A percentile compares a stretch with the other conserved stretches of the same genome.
Evolutionary conservation across 2,113 vertebrate species (phyloP).

Genomic region (Sphaerodactylus townsendi): DNA sequence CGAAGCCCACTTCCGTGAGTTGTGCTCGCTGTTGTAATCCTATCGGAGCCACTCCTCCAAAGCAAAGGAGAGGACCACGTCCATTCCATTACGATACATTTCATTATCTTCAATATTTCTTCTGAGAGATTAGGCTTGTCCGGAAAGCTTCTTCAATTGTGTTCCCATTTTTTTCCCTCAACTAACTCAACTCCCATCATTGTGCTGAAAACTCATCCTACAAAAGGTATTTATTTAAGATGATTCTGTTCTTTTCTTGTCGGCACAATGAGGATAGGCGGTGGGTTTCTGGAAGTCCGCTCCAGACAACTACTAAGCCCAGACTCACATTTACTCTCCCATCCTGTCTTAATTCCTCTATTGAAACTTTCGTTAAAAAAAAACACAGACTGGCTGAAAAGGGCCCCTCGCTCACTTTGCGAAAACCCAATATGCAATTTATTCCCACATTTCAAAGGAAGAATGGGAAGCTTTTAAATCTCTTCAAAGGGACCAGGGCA

Average conservation of each 20-base stretch:
- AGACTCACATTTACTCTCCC: constrained; percentile 56
- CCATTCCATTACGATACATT: constrained; percentile 41
- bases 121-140: constrained; percentile 58
- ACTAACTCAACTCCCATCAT: constrained; percentile 55
- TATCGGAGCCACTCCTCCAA: constrained; percentile 55
- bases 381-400: constrained; percentile 58
- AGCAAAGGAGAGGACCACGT: constrained; percentile 47
- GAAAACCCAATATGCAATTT: constrained; percentile 64
- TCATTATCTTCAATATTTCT: constrained; percentile 63
- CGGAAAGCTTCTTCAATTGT: constrained; percentile 55
- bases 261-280: constrained; percentile 47
- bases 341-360: constrained; percentile 60
- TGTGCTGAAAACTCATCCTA: constrained; percentile 62
- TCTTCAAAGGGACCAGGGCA: constrained; percentile 62
- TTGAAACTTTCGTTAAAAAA: constrained; percentile 48
- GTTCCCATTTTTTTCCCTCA: constrained; percentile 53
- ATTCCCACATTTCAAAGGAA: constrained; percentile 67
- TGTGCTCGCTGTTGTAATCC: constrained; percentile 59
- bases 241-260: constrained; percentile 63
- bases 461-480: constrained; percentile 63
- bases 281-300: constrained; percentile 61
- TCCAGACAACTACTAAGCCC: constrained; percentile 65
- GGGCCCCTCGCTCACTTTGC: constrained; percentile 60
- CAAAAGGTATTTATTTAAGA: constrained; percentile 62
- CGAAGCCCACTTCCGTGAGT: constrained; percentile 49